phyloP scores from a whole-genome alignment of 2,113 vertebrate species.

The Spea multiplicata region DNA sequence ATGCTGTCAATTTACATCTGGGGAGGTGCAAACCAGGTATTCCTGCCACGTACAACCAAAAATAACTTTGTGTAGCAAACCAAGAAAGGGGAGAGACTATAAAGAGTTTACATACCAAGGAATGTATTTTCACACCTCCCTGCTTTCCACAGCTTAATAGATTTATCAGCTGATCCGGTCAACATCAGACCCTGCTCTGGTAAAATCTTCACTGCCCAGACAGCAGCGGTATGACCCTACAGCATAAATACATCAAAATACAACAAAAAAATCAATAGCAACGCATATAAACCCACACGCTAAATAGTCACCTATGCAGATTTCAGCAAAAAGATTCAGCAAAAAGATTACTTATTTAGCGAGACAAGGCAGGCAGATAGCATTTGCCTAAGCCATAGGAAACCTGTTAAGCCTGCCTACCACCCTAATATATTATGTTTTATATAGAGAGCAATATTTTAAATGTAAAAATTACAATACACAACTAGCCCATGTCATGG shows the following conservation, averaged over 20 bases:
- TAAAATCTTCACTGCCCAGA: conserved; percentile 92
- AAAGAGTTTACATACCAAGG: conserved; percentile 69
- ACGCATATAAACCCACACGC: no score
- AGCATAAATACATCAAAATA: conserved; percentile 21
- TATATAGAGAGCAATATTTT: no score
- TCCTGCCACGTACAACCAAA: neutral
- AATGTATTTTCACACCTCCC: conserved; percentile 91
- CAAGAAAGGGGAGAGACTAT: neutral
- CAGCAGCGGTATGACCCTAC: conserved; percentile 90
- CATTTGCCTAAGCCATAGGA: no score
- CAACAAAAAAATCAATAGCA: conserved; percentile 2
- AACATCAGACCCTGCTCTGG: conserved; percentile 95
- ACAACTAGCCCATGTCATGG: no score
- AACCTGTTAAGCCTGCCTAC: no score
- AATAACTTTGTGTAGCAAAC: neutral
- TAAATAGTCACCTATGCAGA: neutral
- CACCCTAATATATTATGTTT: no score
- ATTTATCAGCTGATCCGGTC: conserved; percentile 94
- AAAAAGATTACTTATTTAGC: no score
- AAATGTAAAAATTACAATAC: no score
- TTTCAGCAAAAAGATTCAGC: conserved; percentile 33
- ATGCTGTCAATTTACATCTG: neutral
- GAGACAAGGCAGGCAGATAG: no score
- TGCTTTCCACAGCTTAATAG: conserved; percentile 96
- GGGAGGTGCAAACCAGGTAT: neutral